phyloP scores from a whole-genome alignment of 2,888 invertebrate genomes.

The Tiliacea citrago region DNA sequence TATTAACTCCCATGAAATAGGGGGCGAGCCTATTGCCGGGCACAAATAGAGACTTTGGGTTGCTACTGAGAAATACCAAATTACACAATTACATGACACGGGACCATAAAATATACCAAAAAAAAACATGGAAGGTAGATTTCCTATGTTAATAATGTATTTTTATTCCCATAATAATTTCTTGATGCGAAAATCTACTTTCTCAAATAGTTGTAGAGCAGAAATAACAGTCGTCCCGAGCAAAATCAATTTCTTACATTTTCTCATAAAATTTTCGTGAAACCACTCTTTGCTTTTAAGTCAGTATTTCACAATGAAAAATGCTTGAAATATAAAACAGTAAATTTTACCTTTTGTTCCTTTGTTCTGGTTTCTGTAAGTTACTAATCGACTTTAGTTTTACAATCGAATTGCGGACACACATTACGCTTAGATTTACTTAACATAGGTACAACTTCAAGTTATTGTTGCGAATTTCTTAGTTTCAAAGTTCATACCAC shows the following conservation, averaged over 20 bases:
- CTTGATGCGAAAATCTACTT: conserved; percentile 35
- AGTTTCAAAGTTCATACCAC: conserved; percentile 27
- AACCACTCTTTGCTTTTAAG: conserved; percentile 45
- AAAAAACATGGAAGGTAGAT: neutral
- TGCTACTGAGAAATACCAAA: neutral
- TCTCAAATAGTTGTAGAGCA: neutral
- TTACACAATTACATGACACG: neutral
- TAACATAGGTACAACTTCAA: conserved; percentile 9
- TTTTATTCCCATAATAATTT: conserved; percentile 3
- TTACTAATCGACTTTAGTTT: conserved; percentile 27
- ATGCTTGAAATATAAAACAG: conserved; percentile 36
- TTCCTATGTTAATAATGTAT: neutral
- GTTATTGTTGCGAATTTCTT: conserved; percentile 12
- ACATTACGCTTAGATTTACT: conserved; percentile 44
- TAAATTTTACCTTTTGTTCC: conserved; percentile 30
- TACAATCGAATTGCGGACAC: conserved; percentile 36
- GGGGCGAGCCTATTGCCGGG: neutral
- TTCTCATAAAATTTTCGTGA: conserved; percentile 35
- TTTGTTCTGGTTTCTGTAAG: conserved; percentile 35
- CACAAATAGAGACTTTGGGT: neutral
- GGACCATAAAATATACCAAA: conserved; percentile 10
- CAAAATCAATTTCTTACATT: conserved; percentile 48
- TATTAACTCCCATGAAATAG: neutral
- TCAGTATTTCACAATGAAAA: conserved; percentile 49
- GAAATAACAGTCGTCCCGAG: conserved; percentile 35